Evolutionary conservation across 2,888 invertebrate species (phyloP), one percentile per base, ranked within the genome.

Genomic region (Agrenia bidenticulata): DNA sequence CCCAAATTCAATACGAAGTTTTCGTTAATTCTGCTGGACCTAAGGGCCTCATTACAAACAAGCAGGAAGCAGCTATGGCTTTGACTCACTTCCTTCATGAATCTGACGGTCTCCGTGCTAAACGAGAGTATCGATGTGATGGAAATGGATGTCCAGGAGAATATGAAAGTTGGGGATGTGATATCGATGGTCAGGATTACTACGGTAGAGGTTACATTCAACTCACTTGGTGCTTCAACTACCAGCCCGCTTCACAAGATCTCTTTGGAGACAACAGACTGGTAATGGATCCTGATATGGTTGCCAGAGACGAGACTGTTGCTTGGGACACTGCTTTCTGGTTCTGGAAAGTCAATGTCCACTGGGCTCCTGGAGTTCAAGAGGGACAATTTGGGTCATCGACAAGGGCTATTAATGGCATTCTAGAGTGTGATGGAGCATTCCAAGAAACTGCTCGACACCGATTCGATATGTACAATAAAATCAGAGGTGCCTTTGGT

Each of bases 221-320:
- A 61, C 63, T 75, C 19, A 63, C 66, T 1, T 72, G 73, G 73
- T 75, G 75, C 54, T 67, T 72, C 64, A 74, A 74, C 23, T 70
- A 70, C 58, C 19, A 41, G 7, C 60, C 61, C 1, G 70, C 69
- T 1, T 66, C 68, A 9, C 19, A 27, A 2, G 15, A 45, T 19
- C 19, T 45, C 4, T 45, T 45, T 19, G 45, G 45, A 19, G 45
- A 45, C n/a, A 4, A 45, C 4, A 51, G 51, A 51, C 41, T 57
- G 2, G 56, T 57, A 5, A 19, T 21, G 39, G 41, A 57, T 21
- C n/a, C 56, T 2, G 56, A 57, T 21, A 41, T 57, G 39, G 59
- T 64, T 5, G 64, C 64, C 15, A 4, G 59, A 21, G 64, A 64
- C 21, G 64, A 64, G 23, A 51, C 50, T 7, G 39, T 64, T 17